Percentiles rank a stretch among this genome's conserved stretches.
Conservation (phyloP, 1,140 invertebrate genomes). For the Bombus difficillimus region DNA sequence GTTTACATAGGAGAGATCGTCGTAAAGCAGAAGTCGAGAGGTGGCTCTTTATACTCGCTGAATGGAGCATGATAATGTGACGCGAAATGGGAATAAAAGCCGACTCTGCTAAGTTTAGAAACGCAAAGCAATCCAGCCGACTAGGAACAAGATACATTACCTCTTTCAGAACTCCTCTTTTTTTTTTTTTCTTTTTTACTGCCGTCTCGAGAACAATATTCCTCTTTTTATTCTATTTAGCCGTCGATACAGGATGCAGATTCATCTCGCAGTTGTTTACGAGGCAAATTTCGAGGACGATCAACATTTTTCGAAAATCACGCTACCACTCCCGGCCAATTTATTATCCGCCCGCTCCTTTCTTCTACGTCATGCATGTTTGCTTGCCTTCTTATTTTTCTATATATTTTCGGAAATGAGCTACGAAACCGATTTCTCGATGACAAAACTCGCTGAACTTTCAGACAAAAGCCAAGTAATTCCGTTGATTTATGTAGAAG, state of each 20-base stretch:
- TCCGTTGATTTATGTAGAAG: too few species aligned
- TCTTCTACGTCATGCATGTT: not conserved
- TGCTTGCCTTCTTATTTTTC: not conserved
- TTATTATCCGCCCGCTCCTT: not conserved
- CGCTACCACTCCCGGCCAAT: not conserved
- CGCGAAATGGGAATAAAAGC: conserved; percentile 16
- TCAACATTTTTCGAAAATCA: conserved; percentile 4
- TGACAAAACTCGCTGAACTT: not conserved
- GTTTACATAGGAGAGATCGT: not conserved
- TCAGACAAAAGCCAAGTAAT: too few species aligned
- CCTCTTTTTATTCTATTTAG: not conserved
- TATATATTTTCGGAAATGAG: not conserved
- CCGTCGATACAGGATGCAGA: conserved; percentile 3
- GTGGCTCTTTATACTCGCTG: not conserved
- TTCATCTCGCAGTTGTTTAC: conserved; percentile 16
- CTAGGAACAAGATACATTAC: conserved; percentile 1
- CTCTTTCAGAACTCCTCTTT: not conserved
- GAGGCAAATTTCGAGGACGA: conserved; percentile 16
- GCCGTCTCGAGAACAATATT: conserved; percentile 6
- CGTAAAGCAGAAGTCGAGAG: not conserved
- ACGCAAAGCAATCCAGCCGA: not conserved
- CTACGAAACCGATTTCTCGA: not conserved
- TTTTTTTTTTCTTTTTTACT: not conserved
- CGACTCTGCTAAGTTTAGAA: conserved; percentile 22
- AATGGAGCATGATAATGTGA: not conserved